Evolutionary conservation across 2,888 invertebrate species (phyloP).

Genomic region (Carterocephalus palaemon): DNA sequence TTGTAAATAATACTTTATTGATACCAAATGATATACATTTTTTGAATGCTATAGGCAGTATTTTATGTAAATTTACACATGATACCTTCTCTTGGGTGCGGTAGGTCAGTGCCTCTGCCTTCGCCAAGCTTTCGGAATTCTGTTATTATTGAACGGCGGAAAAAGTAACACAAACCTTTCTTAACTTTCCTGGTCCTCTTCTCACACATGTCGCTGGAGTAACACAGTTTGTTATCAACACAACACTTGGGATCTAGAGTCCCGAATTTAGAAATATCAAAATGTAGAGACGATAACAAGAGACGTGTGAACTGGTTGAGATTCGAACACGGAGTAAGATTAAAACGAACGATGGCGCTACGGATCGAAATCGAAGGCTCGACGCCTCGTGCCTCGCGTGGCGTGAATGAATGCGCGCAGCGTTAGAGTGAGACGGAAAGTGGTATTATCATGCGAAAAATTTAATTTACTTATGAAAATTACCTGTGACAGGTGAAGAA

Average conservation of each 20-base stretch:
- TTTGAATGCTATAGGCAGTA: too few species aligned
- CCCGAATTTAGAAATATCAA: conserved; percentile 1
- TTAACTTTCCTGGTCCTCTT: conserved; percentile 57
- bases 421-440: conserved; percentile 34
- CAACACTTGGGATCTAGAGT: conserved; percentile 26
- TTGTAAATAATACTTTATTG: too few species aligned
- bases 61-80: too few species aligned
- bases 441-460: conserved; percentile 29
- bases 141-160: not conserved
- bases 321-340: conserved; percentile 28
- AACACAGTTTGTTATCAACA: conserved; percentile 42
- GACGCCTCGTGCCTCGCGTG: conserved; percentile 23
- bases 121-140: not conserved
- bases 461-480: too few species aligned
- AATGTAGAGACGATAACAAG: not conserved
- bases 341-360: conserved; percentile 12
- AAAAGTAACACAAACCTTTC: conserved; percentile 45
- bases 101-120: conserved; percentile 33
- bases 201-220: conserved; percentile 54
- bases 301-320: conserved; percentile 27
- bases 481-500: too few species aligned
- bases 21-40: too few species aligned
- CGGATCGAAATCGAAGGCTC: conserved; percentile 38
- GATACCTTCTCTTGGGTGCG: conserved; percentile 23
- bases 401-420: conserved; percentile 21